These are phyloP conservation scores for Peromyscus melanophrys DNA, from an alignment of 2,797 vertebrate species.

Conservation along the genomic window DNA sequence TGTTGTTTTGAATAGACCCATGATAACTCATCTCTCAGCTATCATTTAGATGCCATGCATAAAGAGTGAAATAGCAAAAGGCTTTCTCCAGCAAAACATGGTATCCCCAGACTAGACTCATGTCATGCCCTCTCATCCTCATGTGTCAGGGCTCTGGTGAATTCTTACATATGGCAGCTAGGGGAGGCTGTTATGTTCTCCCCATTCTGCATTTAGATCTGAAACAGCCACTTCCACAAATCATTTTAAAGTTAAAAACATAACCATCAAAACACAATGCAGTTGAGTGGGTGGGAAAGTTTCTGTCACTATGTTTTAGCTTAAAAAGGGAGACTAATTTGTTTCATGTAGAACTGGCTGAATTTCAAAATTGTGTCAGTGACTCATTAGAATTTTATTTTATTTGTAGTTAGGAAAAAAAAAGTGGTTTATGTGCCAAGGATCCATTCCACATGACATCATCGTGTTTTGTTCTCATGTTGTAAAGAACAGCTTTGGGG, in stretches of 20 bases:
- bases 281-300: neutral
- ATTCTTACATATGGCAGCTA: neutral
- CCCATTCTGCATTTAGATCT: neutral
- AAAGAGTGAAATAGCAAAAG: neutral
- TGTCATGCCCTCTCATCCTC: neutral
- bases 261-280: constrained; percentile 54
- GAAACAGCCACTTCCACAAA: constrained; percentile 54
- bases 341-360: constrained; percentile 58
- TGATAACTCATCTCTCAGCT: neutral
- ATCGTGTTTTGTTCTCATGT: constrained; percentile 40
- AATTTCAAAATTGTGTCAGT: constrained; percentile 66
- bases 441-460: constrained; percentile 64
- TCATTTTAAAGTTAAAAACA: constrained; percentile 53
- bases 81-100: neutral
- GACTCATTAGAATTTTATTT: constrained; percentile 77
- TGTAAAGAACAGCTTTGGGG: constrained; percentile 28
- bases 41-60: rapidly evolving
- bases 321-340: constrained; percentile 75
- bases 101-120: neutral
- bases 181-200: neutral
- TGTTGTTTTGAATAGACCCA: neutral
- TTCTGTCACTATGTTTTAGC: constrained; percentile 67
- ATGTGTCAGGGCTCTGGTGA: neutral
- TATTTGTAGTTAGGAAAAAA: constrained; percentile 72
- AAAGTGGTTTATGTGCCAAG: constrained; percentile 58